These are phyloP conservation scores for Chrysodeixis includens DNA, from an alignment of 2,888 invertebrate species.

Conservation along the genomic window DNA sequence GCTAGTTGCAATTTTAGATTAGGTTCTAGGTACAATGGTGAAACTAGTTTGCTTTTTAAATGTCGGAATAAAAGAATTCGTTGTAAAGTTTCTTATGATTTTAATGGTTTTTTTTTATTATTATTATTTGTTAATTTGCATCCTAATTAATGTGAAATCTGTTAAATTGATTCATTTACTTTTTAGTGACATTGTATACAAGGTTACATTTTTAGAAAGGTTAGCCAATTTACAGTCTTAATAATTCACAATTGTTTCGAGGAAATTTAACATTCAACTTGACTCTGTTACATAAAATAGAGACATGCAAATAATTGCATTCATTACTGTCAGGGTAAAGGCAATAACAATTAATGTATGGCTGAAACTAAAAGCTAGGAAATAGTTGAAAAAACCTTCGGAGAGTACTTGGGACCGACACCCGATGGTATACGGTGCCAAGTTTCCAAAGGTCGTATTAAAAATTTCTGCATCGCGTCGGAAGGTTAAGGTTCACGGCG, in stretches of 20 bases:
- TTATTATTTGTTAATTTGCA: background rate
- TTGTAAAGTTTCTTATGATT: background rate
- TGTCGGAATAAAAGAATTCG: too few relatives aligned
- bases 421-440: slow-evolving; percentile 54
- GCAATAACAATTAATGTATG: slow-evolving; percentile 34
- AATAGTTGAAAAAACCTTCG: slow-evolving; percentile 40
- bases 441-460: slow-evolving; percentile 72
- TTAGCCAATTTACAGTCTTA: slow-evolving; percentile 14
- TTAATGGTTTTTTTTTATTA: background rate
- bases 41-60: background rate
- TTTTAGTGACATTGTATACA: background rate
- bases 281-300: slow-evolving; percentile 29
- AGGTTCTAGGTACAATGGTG: background rate
- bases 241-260: slow-evolving; percentile 10
- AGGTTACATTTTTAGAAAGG: background rate
- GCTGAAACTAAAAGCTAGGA: slow-evolving; percentile 24
- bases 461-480: slow-evolving; percentile 67
- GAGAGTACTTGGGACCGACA: slow-evolving; percentile 35
- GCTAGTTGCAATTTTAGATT: slow-evolving; percentile 1
- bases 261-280: slow-evolving; percentile 47
- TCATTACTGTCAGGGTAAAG: slow-evolving; percentile 32
- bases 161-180: background rate
- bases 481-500: slow-evolving; percentile 83
- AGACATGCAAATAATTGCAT: slow-evolving; percentile 35
- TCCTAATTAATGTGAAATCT: background rate